Conservation (phyloP, 2,797 vertebrate species). For the Siniperca obscura region DNA sequence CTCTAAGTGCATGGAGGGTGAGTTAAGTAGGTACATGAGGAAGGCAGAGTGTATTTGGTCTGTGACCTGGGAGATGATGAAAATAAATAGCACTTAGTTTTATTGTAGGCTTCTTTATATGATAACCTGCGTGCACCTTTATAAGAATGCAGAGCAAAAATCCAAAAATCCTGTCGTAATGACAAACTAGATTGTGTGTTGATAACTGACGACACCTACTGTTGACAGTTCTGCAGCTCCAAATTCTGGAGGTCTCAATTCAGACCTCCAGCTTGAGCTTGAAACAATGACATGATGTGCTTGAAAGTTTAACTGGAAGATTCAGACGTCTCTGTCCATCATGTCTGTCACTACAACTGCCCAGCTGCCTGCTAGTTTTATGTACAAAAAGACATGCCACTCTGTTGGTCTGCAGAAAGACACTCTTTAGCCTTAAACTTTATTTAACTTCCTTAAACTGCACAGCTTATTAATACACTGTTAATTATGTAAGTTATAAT, state of each 20-base stretch:
- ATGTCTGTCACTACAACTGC: background rate
- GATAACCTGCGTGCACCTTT: too few relatives aligned
- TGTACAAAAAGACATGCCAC: background rate
- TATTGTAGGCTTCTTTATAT: too few relatives aligned
- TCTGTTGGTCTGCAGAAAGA: background rate
- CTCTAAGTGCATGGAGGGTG: too few relatives aligned
- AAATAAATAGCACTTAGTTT: too few relatives aligned
- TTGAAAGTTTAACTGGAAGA: background rate
- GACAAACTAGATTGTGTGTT: background rate
- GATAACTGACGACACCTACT: background rate
- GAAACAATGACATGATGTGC: background rate
- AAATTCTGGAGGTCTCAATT: background rate
- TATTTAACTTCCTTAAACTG: background rate
- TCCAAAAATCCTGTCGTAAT: too few relatives aligned
- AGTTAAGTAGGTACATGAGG: too few relatives aligned
- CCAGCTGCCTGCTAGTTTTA: background rate
- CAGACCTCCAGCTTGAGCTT: background rate
- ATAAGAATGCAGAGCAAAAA: too few relatives aligned
- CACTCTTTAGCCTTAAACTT: background rate
- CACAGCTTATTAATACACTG: background rate
- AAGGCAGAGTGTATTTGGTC: too few relatives aligned
- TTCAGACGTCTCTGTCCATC: background rate
- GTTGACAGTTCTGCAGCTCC: background rate
- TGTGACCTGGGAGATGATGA: too few relatives aligned
- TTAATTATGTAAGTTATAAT: background rate